phyloP scores from a whole-genome alignment of 2,888 invertebrate genomes.

The Pediacus dermestoides region DNA sequence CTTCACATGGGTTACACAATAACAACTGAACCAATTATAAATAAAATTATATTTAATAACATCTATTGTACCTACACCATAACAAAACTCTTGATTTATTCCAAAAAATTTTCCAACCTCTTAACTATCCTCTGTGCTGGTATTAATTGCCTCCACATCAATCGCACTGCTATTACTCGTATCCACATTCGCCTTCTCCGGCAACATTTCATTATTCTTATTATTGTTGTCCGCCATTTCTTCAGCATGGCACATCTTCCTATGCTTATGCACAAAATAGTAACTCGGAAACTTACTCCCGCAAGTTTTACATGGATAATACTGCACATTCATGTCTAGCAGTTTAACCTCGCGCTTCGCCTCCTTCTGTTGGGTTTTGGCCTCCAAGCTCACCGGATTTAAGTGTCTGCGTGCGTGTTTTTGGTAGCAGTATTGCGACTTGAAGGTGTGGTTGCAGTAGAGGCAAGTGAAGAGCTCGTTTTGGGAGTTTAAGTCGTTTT shows the following conservation, averaged over 20 bases:
- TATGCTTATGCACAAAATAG: constrained; percentile 90
- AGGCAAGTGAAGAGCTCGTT: constrained; percentile 62
- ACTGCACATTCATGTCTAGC: constrained; percentile 77
- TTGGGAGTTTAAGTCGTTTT: constrained; percentile 32
- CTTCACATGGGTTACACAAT: no score
- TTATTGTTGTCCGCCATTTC: constrained; percentile 51
- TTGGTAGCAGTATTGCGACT: constrained; percentile 81
- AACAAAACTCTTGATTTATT: no score
- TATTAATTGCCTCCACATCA: constrained; percentile 39
- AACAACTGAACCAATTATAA: no score
- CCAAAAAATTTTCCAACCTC: no score
- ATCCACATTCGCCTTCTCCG: constrained; percentile 29
- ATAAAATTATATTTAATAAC: no score
- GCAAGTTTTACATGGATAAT: constrained; percentile 91
- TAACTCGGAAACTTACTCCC: constrained; percentile 90
- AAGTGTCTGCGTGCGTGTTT: constrained; percentile 71
- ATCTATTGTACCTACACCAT: no score
- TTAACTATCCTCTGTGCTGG: constrained; percentile 21
- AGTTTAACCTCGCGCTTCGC: constrained; percentile 60
- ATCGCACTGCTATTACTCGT: constrained; percentile 35
- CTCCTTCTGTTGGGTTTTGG: constrained; percentile 32
- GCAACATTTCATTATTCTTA: constrained; percentile 44
- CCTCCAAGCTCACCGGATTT: constrained; percentile 57
- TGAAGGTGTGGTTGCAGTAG: constrained; percentile 76
- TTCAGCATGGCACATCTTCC: constrained; percentile 78